These are phyloP conservation scores for Contarinia nasturtii DNA, from an alignment of 1,140 invertebrate species.

Conservation along the genomic window DNA sequence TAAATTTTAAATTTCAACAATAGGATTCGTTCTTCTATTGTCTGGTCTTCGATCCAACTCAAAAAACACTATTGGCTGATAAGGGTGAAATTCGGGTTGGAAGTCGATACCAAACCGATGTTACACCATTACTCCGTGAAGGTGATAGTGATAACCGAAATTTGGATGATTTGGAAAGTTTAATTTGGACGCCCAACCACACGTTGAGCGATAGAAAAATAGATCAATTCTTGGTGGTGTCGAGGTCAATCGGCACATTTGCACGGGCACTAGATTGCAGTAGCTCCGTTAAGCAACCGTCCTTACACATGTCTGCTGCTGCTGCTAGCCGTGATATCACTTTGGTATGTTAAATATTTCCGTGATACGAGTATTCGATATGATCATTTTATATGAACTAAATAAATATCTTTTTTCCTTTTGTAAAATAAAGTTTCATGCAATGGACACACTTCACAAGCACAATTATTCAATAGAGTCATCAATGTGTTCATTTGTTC, in stretches of 20 bases:
- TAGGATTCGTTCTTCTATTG: slow-evolving; percentile 98
- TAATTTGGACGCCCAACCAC: slow-evolving; percentile 87
- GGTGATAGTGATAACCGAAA: slow-evolving; percentile 57
- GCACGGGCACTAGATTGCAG: slow-evolving; percentile 95
- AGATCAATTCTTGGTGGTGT: slow-evolving; percentile 95
- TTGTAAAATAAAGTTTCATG: slow-evolving; percentile 58
- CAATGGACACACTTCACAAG: slow-evolving; percentile 93
- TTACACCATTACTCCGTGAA: slow-evolving; percentile 50
- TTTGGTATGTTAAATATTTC: slow-evolving; percentile 36
- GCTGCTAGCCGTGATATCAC: slow-evolving; percentile 97
- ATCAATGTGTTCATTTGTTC: slow-evolving; percentile 85
- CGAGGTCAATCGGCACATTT: slow-evolving; percentile 95
- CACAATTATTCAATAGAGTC: slow-evolving; percentile 81
- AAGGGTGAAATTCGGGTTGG: slow-evolving; percentile 87
- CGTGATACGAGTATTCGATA: background rate
- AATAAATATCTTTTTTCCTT: background rate
- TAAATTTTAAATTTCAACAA: too few species aligned
- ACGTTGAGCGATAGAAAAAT: slow-evolving; percentile 85
- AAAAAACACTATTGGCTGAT: slow-evolving; percentile 95
- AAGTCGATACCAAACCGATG: slow-evolving; percentile 88
- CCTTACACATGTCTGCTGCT: slow-evolving; percentile 95
- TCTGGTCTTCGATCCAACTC: slow-evolving; percentile 95
- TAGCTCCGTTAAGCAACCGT: slow-evolving; percentile 93
- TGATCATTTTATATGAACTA: background rate
- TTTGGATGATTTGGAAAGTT: slow-evolving; percentile 65